Evolutionary conservation across 2,797 vertebrate species (phyloP), one percentile per base, ranked within the genome.

Genomic region (Pristis pectinata): DNA sequence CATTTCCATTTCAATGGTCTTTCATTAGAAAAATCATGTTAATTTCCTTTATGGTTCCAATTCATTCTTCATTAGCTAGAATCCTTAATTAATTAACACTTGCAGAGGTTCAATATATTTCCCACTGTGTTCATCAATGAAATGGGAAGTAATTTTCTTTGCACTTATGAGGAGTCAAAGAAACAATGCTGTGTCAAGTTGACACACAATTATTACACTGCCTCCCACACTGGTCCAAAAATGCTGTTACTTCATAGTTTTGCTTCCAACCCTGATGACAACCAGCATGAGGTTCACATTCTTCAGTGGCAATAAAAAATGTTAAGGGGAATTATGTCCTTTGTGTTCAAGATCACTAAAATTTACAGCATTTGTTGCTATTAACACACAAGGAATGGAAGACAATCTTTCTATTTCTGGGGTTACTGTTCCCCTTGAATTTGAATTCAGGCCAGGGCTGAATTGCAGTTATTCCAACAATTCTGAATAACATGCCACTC

Each of bases 131-230:
- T 67, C n/a, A 87, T 17, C 83, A 87, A 87, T 4, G 24, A 11
- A 91, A 67, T 67, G 61, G 10, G n/a, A 79, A 17, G 79, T 41
- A 79, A 91, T 67, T 91, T 61, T 61, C 87, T 91, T 91, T 64
- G n/a, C 37, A 64, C 61, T 8, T 91, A 19, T 91, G 10, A 67
- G n/a, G 87, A 91, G 5, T 22, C 37, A 67, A 67, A 64, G 27
- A 61, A 61, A 37, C 61, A 30, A 91, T 41, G 8, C n/a, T 41
- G 24, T 9, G 19, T 91, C 87, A 91, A 2, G n/a, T 41, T 2
- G 59, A 22, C 19, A 64, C 53, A 87, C 56, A 89, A 24, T 8
- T n/a, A 89, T 53, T 3, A 37, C 59, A 91, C 17, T 17, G n/a
- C n/a, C 44, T 64, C 87, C 34, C 10, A 41, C 61, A 10, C 10